Percentiles rank a stretch among this genome's conserved stretches.
Evolutionary conservation across 2,888 invertebrate species (phyloP).

Genomic region (Argynnis bischoffii): DNA sequence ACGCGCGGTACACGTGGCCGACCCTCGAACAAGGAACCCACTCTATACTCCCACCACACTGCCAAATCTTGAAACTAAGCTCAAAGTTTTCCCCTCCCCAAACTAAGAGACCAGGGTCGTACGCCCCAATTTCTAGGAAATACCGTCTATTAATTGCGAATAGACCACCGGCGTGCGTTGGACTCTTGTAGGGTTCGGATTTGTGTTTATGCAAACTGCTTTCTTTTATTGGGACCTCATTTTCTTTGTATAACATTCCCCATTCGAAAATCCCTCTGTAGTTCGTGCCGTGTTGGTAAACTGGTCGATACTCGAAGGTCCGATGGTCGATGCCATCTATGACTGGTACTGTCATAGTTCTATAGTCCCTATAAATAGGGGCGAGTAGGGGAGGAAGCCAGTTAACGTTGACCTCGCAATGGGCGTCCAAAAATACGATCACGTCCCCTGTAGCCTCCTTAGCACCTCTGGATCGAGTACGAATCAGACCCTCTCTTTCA

Average conservation of each 20-base stretch:
- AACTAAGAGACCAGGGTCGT: conserved; percentile 97
- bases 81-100: conserved; percentile 99
- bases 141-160: conserved; percentile 98
- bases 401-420: conserved; percentile 98
- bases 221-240: conserved; percentile 94
- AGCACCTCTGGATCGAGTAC: conserved; percentile 95
- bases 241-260: conserved; percentile 99
- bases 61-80: conserved; percentile 98
- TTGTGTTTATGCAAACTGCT: conserved; percentile 88
- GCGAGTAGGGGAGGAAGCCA: conserved; percentile 98
- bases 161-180: conserved; percentile 99
- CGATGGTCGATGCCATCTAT: conserved; percentile 99
- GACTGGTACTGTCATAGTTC: conserved; percentile 97
- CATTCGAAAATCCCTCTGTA: conserved; percentile 99
- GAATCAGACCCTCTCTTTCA: conserved; percentile 95
- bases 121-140: conserved; percentile 97
- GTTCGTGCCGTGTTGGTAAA: conserved; percentile 93
- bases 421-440: conserved; percentile 98
- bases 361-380: conserved; percentile 95
- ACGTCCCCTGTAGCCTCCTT: conserved; percentile 96
- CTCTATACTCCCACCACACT: conserved; percentile 98
- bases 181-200: conserved; percentile 97
- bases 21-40: conserved; percentile 99
- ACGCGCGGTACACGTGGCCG: conserved; percentile 98
- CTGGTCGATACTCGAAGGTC: conserved; percentile 96